phyloP scores from a whole-genome alignment of 2,797 vertebrate species.

The Sparus aurata region DNA sequence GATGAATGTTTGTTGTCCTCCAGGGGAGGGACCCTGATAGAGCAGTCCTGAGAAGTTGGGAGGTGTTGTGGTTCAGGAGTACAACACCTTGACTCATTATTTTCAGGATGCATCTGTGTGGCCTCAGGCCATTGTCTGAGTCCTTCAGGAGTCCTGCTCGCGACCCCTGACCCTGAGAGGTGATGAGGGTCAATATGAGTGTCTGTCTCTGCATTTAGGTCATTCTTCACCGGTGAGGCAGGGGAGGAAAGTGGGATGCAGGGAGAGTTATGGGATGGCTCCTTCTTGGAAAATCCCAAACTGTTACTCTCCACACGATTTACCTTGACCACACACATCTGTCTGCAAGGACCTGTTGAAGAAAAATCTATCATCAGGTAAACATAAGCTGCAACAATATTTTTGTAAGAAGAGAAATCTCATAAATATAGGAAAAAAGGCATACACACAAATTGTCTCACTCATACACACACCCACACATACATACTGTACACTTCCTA shows the following conservation, averaged over 20 bases:
- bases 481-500: not conserved
- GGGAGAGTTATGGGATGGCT: constrained; percentile 39
- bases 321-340: constrained; percentile 88
- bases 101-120: constrained; percentile 37
- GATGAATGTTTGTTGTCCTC: constrained; percentile 45
- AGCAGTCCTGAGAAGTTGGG: constrained; percentile 65
- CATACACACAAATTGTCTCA: not conserved
- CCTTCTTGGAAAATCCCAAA: constrained; percentile 66
- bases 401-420: constrained; percentile 1
- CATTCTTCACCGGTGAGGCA: constrained; percentile 50
- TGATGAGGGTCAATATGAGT: constrained; percentile 42
- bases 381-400: not conserved
- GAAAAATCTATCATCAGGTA: constrained; percentile 7
- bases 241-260: constrained; percentile 33
- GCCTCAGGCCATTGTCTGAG: constrained; percentile 52
- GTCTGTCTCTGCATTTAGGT: constrained; percentile 48
- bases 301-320: constrained; percentile 82
- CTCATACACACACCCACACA: not conserved
- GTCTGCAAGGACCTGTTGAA: constrained; percentile 81
- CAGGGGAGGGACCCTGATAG: constrained; percentile 36
- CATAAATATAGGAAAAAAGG: not conserved
- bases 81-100: constrained; percentile 50
- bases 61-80: constrained; percentile 60
- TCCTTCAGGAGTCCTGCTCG: constrained; percentile 52
- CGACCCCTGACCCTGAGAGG: constrained; percentile 56